Evolutionary conservation across 1,140 invertebrate species (phyloP), one percentile per base, ranked within the genome.

Genomic region (Ganaspis sp.): DNA sequence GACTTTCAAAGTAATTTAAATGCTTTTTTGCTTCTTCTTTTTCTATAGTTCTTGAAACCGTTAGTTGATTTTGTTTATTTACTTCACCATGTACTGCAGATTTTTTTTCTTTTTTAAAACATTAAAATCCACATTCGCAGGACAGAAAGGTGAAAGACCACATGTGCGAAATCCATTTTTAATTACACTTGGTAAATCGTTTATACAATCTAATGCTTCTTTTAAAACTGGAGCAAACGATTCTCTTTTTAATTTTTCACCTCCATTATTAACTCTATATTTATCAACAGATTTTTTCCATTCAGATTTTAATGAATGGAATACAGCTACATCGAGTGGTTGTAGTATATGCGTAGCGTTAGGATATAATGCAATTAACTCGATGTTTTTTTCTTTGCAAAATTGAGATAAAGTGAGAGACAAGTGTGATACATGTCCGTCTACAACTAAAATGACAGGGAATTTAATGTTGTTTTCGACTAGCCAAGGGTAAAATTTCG

Each of bases 281-380:
- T 77, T 78, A 77, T 76, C 29, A 19, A 85, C 79, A 19, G 70
- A 76, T 71, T 82, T 79, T 74, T 83, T 88, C 86, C 87, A 90
- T 49, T 83, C 26, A 9, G 40, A 53, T 84, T 89, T 89, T 26
- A 90, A 38, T 17, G 83, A 79, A 73, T 81, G 76, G 64, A 90
- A 92, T 9, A 90, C 81, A 45, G 81, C 83, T 2, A 91, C 88
- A 79, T 90, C 87, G 19, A 88, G 82, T 26, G 88, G 87, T 74
- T 91, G 89, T 40, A 90, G 69, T 1, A 91, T 84, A 76, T 91
- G 88, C 0, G 89, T 91, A 9, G 86, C 74, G 75, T 91, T 92
- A 0, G 90, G 86, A 1, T 79, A 83, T 11, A 92, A 80, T 8
- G 87, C 84, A 40, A 88, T 84, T 64, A 91, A 81, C 70, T 90